phyloP scores from a whole-genome alignment of 2,113 vertebrate species.

The Passer montanus region DNA sequence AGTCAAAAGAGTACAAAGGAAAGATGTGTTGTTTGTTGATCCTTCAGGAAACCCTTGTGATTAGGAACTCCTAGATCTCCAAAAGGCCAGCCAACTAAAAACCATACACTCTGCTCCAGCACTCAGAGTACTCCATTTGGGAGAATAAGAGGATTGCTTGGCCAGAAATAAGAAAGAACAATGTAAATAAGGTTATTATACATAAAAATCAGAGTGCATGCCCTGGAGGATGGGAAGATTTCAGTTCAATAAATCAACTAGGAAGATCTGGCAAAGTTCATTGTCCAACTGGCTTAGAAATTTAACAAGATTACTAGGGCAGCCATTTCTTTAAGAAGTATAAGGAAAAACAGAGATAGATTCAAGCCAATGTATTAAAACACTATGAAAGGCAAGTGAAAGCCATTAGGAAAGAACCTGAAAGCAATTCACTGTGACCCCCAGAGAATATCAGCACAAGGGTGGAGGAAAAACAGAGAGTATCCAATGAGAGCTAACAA shows the following conservation, averaged over 20 bases:
- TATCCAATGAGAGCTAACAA: constrained; percentile 1
- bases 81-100: constrained; percentile 47
- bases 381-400: constrained; percentile 9
- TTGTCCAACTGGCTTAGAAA: constrained; percentile 39
- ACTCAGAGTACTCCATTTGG: constrained; percentile 19
- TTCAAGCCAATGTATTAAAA: background rate
- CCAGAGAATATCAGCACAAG: background rate
- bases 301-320: constrained; percentile 18
- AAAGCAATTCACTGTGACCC: background rate
- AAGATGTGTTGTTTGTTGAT: constrained; percentile 41
- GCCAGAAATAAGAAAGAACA: constrained; percentile 32
- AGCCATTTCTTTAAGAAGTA: background rate
- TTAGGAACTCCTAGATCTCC: constrained; percentile 17
- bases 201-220: background rate
- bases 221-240: constrained; percentile 18
- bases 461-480: constrained; percentile 7
- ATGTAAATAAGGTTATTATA: constrained; percentile 43
- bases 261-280: constrained; percentile 44
- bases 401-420: constrained; percentile 23
- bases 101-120: background rate
- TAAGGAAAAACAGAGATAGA: constrained; percentile 42
- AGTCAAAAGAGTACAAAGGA: constrained; percentile 35
- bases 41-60: constrained; percentile 42
- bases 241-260: constrained; percentile 52
- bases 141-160: constrained; percentile 20